Evolutionary conservation across 2,797 vertebrate genomes (phyloP).

Genomic region (Catostomus latipinnis): DNA sequence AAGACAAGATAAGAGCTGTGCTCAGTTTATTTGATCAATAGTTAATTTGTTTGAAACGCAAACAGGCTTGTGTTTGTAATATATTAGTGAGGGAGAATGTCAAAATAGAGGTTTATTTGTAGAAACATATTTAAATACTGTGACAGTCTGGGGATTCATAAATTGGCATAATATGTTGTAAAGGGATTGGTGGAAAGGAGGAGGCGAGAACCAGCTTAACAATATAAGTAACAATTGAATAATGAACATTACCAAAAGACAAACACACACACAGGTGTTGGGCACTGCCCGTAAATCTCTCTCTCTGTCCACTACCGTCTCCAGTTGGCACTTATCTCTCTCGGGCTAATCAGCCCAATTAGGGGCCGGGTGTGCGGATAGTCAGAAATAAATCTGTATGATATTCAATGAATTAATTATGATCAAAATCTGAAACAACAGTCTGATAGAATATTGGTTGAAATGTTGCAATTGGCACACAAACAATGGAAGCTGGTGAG

Average conservation of each 20-base stretch:
- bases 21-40: not conserved
- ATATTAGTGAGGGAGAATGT: not conserved
- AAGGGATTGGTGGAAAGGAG: no score
- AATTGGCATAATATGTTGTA: no score
- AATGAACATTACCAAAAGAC: no score
- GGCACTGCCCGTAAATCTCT: no score
- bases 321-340: no score
- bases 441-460: conserved; percentile 7
- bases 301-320: no score
- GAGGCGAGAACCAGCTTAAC: no score
- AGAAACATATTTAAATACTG: not conserved
- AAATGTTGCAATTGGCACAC: conserved; percentile 8
- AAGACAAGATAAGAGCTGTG: conserved; percentile 23
- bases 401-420: not conserved
- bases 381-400: not conserved
- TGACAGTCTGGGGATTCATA: no score
- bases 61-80: not conserved
- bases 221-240: no score
- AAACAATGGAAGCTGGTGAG: conserved; percentile 28
- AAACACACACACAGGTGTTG: no score
- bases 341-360: no score
- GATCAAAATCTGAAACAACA: not conserved
- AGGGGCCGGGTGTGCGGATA: no score
- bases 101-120: not conserved
- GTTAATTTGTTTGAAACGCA: not conserved